phyloP scores from a whole-genome alignment of 64 coral and sea anemone genomes.

The Actinia equina region DNA sequence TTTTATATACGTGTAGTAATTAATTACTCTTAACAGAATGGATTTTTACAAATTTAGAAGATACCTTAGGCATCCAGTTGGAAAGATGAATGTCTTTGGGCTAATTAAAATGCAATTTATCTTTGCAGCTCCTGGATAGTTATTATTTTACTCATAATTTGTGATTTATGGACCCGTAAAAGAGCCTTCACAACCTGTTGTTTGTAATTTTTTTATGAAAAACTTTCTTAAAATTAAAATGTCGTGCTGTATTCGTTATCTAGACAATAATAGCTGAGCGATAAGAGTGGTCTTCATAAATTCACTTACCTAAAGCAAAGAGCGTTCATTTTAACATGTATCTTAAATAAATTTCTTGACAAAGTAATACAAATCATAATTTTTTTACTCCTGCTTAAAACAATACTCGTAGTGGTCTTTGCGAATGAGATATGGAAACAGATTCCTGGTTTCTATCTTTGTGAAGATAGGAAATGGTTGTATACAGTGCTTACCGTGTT shows the following conservation, averaged over 20 bases:
- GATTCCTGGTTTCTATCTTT: not conserved
- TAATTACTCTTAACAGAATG: not conserved
- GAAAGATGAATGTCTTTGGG: not conserved
- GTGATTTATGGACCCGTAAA: slow-evolving; percentile 11
- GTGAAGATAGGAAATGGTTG: not conserved
- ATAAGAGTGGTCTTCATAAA: too few relatives aligned
- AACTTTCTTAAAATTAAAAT: not conserved
- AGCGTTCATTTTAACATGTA: too few relatives aligned
- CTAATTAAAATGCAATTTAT: slow-evolving; percentile 19
- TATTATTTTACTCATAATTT: slow-evolving; percentile 8
- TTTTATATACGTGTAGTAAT: not conserved
- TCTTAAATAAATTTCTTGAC: too few relatives aligned
- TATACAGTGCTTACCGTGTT: not conserved
- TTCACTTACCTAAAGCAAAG: too few relatives aligned
- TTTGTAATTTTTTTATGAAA: not conserved
- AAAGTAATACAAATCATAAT: too few relatives aligned
- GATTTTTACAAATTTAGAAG: slow-evolving; percentile 6
- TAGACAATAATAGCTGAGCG: not conserved
- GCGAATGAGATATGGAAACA: not conserved
- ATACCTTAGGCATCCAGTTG: not conserved
- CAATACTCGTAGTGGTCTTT: not conserved
- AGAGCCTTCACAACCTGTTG: not conserved
- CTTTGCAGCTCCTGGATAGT: not conserved
- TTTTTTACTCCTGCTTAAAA: too few relatives aligned
- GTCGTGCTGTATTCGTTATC: not conserved